Percentiles rank a stretch among this genome's conserved stretches.
phyloP scores from a whole-genome alignment of 1,140 invertebrate genomes.

The Apis dorsata region DNA sequence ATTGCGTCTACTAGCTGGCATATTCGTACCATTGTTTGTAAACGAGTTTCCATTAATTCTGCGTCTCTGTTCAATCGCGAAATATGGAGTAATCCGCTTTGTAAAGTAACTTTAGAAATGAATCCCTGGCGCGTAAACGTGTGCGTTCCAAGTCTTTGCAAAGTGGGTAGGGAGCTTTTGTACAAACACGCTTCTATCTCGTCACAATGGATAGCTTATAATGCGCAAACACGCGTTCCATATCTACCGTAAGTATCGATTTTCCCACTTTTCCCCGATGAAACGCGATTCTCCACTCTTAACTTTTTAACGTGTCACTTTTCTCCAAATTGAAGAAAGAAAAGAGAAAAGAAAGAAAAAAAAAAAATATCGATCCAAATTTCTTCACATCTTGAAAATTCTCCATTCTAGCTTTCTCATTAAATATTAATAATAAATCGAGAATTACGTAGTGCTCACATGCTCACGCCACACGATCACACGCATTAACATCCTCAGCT shows the following conservation, averaged over 20 bases:
- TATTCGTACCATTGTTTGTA: background rate
- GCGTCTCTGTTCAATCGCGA: background rate
- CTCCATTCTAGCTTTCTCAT: too few species aligned
- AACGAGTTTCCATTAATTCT: background rate
- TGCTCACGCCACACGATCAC: background rate
- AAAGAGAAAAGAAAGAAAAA: too few species aligned
- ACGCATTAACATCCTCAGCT: constrained; percentile 30
- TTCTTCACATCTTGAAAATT: too few species aligned
- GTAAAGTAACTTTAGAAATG: background rate
- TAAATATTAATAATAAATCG: too few species aligned
- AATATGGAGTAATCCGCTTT: background rate
- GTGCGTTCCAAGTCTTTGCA: background rate
- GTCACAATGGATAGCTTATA: constrained; percentile 7
- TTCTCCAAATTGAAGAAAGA: too few species aligned
- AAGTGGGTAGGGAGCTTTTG: background rate
- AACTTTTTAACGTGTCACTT: background rate
- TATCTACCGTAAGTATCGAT: constrained; percentile 6
- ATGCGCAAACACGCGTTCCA: constrained; percentile 14
- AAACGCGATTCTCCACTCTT: background rate
- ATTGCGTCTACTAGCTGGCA: background rate
- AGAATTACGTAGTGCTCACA: background rate
- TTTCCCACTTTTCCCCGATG: background rate
- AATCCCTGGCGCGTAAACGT: background rate
- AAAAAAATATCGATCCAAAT: too few species aligned
- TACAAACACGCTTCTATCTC: constrained; percentile 4